These are phyloP conservation scores for Hypsopygia costalis DNA, from an alignment of 2,888 invertebrate genomes.

Conservation along the genomic window DNA sequence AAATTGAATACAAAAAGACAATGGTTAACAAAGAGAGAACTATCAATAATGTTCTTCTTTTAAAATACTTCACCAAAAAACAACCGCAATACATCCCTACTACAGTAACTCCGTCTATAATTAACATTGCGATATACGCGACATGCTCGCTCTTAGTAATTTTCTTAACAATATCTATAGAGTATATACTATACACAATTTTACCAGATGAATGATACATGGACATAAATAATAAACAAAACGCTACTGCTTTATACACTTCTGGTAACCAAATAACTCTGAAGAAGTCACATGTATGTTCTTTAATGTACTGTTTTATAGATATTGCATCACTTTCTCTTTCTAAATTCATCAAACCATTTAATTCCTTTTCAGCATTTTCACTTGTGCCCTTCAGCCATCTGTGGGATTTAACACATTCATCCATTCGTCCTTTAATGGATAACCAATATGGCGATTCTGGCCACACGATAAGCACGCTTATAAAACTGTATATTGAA, in stretches of 20 bases:
- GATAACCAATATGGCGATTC: slow-evolving; percentile 45
- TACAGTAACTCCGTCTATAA: slow-evolving; percentile 54
- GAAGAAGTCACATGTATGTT: slow-evolving; percentile 15
- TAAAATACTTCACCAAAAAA: slow-evolving; percentile 37
- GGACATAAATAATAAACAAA: slow-evolving; percentile 25
- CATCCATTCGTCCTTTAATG: slow-evolving; percentile 28
- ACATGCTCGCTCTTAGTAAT: slow-evolving; percentile 41
- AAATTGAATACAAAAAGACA: slow-evolving; percentile 39
- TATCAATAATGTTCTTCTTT: slow-evolving; percentile 41
- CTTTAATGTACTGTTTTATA: slow-evolving; percentile 16
- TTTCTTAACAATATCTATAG: slow-evolving; percentile 41
- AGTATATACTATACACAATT: slow-evolving; percentile 40
- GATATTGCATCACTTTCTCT: slow-evolving; percentile 24
- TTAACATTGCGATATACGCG: slow-evolving; percentile 49
- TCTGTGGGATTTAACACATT: slow-evolving; percentile 27
- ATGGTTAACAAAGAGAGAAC: slow-evolving; percentile 38
- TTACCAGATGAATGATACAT: slow-evolving; percentile 34
- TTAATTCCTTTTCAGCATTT: slow-evolving; percentile 33
- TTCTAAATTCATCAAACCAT: slow-evolving; percentile 25
- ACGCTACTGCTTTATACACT: slow-evolving; percentile 35
- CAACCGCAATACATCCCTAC: slow-evolving; percentile 52
- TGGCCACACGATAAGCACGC: slow-evolving; percentile 29
- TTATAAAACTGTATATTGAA: slow-evolving; percentile 25
- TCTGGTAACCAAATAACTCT: slow-evolving; percentile 22
- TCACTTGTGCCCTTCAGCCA: slow-evolving; percentile 34